Percentiles rank a stretch among this genome's conserved stretches.
These are phyloP conservation scores for Tachysurus fulvidraco DNA, from an alignment of 2,113 vertebrate genomes.

Conservation along the genomic window DNA sequence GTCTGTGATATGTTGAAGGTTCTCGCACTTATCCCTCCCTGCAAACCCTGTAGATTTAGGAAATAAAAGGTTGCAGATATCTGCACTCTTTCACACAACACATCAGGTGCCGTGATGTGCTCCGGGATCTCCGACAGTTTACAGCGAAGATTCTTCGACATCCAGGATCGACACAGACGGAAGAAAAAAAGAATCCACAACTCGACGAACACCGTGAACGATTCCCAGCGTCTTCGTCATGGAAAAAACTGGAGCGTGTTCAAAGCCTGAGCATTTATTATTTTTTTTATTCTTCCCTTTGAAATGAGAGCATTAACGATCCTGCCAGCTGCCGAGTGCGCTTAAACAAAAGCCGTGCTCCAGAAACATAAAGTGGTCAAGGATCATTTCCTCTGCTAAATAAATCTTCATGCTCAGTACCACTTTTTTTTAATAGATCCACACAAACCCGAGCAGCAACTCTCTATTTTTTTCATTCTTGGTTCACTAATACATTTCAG, in stretches of 20 bases:
- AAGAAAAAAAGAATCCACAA: too few species aligned
- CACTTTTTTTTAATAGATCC: constrained; percentile 6
- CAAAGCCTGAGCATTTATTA: neutral
- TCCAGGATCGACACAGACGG: too few species aligned
- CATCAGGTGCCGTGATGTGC: neutral
- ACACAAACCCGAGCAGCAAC: neutral
- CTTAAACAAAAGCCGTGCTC: constrained; percentile 20
- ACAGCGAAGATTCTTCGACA: too few species aligned
- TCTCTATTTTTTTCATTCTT: neutral
- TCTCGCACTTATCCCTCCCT: neutral
- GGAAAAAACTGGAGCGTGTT: constrained; percentile 39
- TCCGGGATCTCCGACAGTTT: neutral
- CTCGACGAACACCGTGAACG: too few species aligned
- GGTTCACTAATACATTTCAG: constrained; percentile 1
- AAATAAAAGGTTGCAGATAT: neutral
- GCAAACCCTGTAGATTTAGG: neutral
- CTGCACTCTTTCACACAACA: neutral
- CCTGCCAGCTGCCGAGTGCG: neutral
- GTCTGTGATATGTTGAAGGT: neutral
- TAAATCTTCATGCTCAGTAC: neutral
- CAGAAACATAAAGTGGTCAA: constrained; percentile 31
- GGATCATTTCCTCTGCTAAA: constrained; percentile 28
- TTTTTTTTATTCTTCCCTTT: constrained; percentile 3
- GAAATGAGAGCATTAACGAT: constrained; percentile 30
- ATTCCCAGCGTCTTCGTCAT: constrained; percentile 5